Evolutionary conservation across 2,113 vertebrate species (phyloP).

Genomic region (Grantiella picta): DNA sequence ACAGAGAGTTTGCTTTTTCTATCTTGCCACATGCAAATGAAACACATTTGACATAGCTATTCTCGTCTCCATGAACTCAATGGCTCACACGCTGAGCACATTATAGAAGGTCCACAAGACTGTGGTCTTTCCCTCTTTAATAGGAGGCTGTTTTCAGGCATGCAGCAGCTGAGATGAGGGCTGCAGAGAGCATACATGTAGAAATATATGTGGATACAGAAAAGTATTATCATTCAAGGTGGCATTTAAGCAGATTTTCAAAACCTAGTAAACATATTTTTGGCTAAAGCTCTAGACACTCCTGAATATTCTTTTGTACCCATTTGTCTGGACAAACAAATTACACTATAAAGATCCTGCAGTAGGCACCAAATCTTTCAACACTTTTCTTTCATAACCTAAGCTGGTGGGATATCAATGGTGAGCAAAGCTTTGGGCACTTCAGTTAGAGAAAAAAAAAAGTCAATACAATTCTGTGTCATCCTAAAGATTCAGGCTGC

Average conservation of each 20-base stretch:
- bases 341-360: background rate
- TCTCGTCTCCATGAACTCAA: background rate
- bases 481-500: background rate
- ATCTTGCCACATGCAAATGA: slow-evolving; percentile 27
- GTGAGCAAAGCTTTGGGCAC: background rate
- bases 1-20: background rate
- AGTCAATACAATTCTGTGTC: background rate
- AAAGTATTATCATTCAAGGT: background rate
- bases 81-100: background rate
- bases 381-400: background rate
- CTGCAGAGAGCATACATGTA: background rate
- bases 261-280: background rate
- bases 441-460: background rate
- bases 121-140: slow-evolving; percentile 13
- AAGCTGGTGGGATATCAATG: background rate
- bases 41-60: background rate
- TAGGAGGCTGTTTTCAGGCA: background rate
- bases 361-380: background rate
- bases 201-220: background rate
- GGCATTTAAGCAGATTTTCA: background rate
- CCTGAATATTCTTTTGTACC: background rate
- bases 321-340: background rate
- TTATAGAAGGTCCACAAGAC: background rate
- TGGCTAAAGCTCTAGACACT: background rate
- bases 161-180: background rate